Conservation (phyloP, 2,888 invertebrate species). For the Coelogynopora nodosa region DNA sequence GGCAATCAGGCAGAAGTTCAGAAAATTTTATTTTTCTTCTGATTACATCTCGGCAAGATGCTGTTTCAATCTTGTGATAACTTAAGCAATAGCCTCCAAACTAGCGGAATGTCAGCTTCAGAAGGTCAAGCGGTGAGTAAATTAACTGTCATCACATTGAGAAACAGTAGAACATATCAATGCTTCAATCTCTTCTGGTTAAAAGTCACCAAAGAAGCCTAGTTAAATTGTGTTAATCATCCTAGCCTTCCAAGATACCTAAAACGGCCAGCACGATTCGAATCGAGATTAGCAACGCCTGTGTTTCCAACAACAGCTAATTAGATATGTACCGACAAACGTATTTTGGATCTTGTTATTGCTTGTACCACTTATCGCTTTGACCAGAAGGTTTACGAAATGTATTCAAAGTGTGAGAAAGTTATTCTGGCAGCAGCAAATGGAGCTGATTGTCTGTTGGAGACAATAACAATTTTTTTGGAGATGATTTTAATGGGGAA, state of each 20-base stretch:
- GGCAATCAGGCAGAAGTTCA: background rate
- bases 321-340: conserved; percentile 18
- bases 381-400: conserved; percentile 20
- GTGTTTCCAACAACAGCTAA: conserved; percentile 18
- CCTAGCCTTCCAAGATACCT: conserved; percentile 2
- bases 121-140: conserved; percentile 26
- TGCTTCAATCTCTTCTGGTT: conserved; percentile 22
- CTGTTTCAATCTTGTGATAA: conserved; percentile 19
- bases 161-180: background rate
- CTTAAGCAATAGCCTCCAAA: conserved; percentile 27
- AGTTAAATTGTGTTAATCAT: conserved; percentile 18
- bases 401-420: conserved; percentile 13
- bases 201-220: conserved; percentile 22
- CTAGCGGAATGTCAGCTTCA: conserved; percentile 23
- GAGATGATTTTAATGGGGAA: background rate
- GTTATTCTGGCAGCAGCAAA: conserved; percentile 24
- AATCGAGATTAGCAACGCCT: conserved; percentile 4
- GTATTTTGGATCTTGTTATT: conserved; percentile 13
- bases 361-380: conserved; percentile 11
- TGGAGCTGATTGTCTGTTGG: conserved; percentile 27
- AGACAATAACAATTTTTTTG: background rate
- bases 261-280: conserved; percentile 15
- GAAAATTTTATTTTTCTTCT: background rate
- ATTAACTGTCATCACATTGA: conserved; percentile 28
- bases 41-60: conserved; percentile 4